Evolutionary conservation across 2,888 invertebrate species (phyloP).

Genomic region (Nomada fucata): DNA sequence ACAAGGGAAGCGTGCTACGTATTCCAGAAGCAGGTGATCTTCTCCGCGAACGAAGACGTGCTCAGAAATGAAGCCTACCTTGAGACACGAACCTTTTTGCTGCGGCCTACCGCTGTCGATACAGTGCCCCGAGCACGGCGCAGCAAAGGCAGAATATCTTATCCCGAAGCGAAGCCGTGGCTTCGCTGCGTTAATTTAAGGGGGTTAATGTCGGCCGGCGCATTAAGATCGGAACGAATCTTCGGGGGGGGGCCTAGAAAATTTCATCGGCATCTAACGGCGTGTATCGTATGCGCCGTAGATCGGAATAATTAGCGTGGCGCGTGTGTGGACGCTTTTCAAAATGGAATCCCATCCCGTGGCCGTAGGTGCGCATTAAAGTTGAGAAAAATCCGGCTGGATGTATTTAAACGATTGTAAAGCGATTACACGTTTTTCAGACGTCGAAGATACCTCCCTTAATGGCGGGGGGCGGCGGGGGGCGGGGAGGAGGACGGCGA

Average conservation of each 20-base stretch:
- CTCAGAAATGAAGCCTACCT: slow-evolving; percentile 73
- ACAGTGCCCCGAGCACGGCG: slow-evolving; percentile 5
- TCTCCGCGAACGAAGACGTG: slow-evolving; percentile 48
- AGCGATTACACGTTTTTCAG: slow-evolving; percentile 46
- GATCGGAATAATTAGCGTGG: slow-evolving; percentile 45
- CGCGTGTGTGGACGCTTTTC: slow-evolving; percentile 17
- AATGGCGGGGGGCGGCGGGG: slow-evolving; percentile 34
- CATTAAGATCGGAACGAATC: slow-evolving; percentile 36
- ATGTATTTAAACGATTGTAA: slow-evolving; percentile 54
- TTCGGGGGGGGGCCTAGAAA: background rate
- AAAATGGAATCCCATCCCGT: background rate
- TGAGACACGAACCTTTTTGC: slow-evolving; percentile 64
- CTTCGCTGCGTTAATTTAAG: slow-evolving; percentile 3
- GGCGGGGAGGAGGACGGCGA: background rate
- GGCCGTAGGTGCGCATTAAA: slow-evolving; percentile 38
- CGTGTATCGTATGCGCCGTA: slow-evolving; percentile 16
- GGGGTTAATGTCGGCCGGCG: slow-evolving; percentile 7
- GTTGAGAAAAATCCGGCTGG: slow-evolving; percentile 32
- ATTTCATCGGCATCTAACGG: slow-evolving; percentile 8
- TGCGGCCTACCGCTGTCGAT: slow-evolving; percentile 40
- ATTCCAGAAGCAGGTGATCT: slow-evolving; percentile 64
- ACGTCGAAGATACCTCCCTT: slow-evolving; percentile 45
- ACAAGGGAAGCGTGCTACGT: slow-evolving; percentile 34
- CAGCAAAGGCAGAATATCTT: slow-evolving; percentile 29
- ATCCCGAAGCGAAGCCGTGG: background rate